phyloP scores from a whole-genome alignment of 1,140 invertebrate species.

The Drosophila bipectinata region DNA sequence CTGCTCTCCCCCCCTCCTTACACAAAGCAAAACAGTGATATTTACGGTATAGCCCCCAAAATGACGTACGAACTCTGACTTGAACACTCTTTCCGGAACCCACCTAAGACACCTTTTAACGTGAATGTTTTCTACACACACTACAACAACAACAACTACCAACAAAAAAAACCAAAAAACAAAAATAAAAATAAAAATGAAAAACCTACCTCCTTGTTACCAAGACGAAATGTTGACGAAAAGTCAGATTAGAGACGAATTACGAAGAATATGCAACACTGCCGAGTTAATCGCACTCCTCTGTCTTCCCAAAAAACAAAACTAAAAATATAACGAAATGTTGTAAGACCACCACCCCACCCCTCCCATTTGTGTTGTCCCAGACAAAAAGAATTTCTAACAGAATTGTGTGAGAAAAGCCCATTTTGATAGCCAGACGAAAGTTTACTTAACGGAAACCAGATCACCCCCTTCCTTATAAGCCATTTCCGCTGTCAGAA shows the following conservation, averaged over 20 bases:
- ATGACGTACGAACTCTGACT: slow-evolving; percentile 45
- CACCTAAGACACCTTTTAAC: slow-evolving; percentile 76
- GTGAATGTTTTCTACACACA: slow-evolving; percentile 70
- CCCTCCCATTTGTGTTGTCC: slow-evolving; percentile 23
- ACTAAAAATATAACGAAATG: background rate
- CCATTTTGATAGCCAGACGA: slow-evolving; percentile 59
- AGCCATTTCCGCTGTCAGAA: slow-evolving; percentile 14
- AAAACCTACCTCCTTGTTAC: slow-evolving; percentile 76
- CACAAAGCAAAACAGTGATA: slow-evolving; percentile 71
- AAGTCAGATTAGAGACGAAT: slow-evolving; percentile 17
- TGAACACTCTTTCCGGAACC: slow-evolving; percentile 69
- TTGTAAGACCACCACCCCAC: background rate
- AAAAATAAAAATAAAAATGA: slow-evolving; percentile 57
- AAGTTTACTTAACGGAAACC: slow-evolving; percentile 57
- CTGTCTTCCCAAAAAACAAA: slow-evolving; percentile 20
- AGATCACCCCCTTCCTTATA: slow-evolving; percentile 24
- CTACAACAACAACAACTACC: background rate
- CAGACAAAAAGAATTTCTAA: slow-evolving; percentile 61
- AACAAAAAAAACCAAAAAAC: slow-evolving; percentile 19
- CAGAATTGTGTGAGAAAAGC: slow-evolving; percentile 64
- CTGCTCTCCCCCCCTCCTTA: slow-evolving; percentile 42
- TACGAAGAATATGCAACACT: slow-evolving; percentile 59
- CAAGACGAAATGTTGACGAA: slow-evolving; percentile 43
- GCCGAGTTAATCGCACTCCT: slow-evolving; percentile 72
- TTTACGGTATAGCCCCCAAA: slow-evolving; percentile 62